A percentile compares a stretch with the other conserved stretches of the same genome.
Conservation (phyloP, 1,140 invertebrate species). For the Platyura marginata region DNA sequence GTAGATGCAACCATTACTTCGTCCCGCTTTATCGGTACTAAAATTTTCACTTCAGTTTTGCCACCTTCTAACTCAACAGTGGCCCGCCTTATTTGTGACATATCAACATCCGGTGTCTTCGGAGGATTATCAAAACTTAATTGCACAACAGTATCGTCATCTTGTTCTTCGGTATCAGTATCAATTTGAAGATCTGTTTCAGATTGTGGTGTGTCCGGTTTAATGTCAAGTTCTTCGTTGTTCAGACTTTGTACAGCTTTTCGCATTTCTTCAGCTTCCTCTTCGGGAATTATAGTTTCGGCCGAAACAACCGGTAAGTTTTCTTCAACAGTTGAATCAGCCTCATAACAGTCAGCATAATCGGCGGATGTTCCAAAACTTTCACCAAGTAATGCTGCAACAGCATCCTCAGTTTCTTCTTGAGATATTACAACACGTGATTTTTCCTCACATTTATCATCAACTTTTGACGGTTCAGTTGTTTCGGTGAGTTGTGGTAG, state of each 20-base stretch:
- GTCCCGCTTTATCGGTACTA: too few species aligned
- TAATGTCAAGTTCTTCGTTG: constrained; percentile 51
- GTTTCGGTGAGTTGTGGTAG: constrained; percentile 19
- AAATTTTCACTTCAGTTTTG: too few species aligned
- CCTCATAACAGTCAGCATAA: constrained; percentile 30
- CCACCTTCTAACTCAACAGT: too few species aligned
- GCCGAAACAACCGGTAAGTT: constrained; percentile 5
- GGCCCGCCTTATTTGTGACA: constrained; percentile 16
- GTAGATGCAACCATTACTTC: too few species aligned
- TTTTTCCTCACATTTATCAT: constrained; percentile 48
- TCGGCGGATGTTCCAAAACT: constrained; percentile 48
- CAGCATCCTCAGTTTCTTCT: constrained; percentile 82
- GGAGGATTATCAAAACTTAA: constrained; percentile 10
- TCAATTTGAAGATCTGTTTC: constrained; percentile 72
- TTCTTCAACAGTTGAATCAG: constrained; percentile 11
- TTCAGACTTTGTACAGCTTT: constrained; percentile 57
- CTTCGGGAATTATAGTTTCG: constrained; percentile 28
- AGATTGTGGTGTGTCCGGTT: constrained; percentile 67
- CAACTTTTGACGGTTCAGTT: constrained; percentile 18
- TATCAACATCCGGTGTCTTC: constrained; percentile 26
- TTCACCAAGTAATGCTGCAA: constrained; percentile 67
- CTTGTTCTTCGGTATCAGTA: constrained; percentile 64
- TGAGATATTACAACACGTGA: constrained; percentile 70
- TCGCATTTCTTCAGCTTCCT: constrained; percentile 58
- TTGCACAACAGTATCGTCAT: constrained; percentile 25